Evolutionary conservation across 2,888 invertebrate species (phyloP), one percentile per base, ranked within the genome.

Genomic region (Rosalia funebris): DNA sequence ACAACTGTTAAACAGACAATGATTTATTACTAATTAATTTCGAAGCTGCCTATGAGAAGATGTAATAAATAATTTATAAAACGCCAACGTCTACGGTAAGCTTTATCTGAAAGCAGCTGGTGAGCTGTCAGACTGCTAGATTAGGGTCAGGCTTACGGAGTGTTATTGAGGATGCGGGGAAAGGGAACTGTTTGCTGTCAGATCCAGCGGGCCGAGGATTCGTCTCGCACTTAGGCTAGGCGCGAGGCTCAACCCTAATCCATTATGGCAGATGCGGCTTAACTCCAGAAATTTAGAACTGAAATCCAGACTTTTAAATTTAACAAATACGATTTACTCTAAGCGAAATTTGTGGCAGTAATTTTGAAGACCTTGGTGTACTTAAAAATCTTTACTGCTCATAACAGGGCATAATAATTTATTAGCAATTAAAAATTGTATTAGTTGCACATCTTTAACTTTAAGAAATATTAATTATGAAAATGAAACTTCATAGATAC

Each of bases 61-160:
- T 60, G 66, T 65, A 59, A 75, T 75, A 78, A 77, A 76, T 77
- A 75, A 76, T 67, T 55, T 42, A 41, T 62, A 59, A 70, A 71
- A 71, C 69, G 67, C 66, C 68, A 62, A 66, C 71, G 78, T 78
- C 73, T 75, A 75, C 70, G 73, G 72, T 71, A 69, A 74, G 75
- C 78, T 77, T 78, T 77, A 77, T 71, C 71, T 68, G 73, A 75
- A 75, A 78, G 77, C 79, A 79, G 79, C 79, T 80, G 79, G 77
- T 73, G 76, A 77, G 76, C 79, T 79, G 79, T 79, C 79, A 79
- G 77, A 74, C 71, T 71, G 75, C 75, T 75, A 77, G 80, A 80
- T 80, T 79, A 79, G 79, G 80, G 79, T 80, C 80, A 78, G 77
- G 75, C 77, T 62, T 59, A 64, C 60, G 66, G 61, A 60, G 66